Evolutionary conservation across 2,113 vertebrate species (phyloP).

Genomic region (Chaetodon auriga): DNA sequence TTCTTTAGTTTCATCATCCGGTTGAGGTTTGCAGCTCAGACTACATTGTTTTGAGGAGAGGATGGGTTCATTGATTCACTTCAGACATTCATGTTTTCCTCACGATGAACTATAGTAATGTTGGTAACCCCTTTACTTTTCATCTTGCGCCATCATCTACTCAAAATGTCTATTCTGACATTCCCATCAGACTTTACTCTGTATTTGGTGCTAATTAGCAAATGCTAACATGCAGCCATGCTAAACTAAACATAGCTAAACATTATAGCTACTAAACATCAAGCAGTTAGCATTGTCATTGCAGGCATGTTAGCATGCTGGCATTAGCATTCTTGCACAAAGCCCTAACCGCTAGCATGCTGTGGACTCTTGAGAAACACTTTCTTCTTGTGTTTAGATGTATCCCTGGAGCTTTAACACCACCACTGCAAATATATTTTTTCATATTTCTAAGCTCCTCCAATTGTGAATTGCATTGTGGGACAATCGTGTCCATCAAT

Average conservation of each 20-base stretch:
- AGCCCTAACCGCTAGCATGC: too few relatives aligned
- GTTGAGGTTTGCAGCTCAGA: background rate
- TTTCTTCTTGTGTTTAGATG: background rate
- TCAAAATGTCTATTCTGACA: too few relatives aligned
- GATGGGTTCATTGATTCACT: background rate
- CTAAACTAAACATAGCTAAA: background rate
- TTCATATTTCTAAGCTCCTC: background rate
- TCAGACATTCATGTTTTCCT: background rate
- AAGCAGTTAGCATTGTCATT: background rate
- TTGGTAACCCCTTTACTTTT: background rate
- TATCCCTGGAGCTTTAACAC: background rate
- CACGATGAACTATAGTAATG: background rate
- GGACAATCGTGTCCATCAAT: background rate
- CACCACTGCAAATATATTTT: background rate
- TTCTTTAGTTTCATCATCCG: background rate
- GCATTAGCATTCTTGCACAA: too few relatives aligned
- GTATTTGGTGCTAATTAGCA: background rate
- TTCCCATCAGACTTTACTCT: background rate
- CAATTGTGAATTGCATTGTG: background rate
- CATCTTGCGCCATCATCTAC: background rate
- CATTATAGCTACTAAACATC: background rate
- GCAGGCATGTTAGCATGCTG: background rate
- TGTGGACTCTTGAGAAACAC: background rate
- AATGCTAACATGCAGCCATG: background rate
- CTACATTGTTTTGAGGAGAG: background rate